Evolutionary conservation across 2,797 vertebrate genomes (phyloP), one percentile per base, ranked within the genome.

Genomic region (Esox lucius): DNA sequence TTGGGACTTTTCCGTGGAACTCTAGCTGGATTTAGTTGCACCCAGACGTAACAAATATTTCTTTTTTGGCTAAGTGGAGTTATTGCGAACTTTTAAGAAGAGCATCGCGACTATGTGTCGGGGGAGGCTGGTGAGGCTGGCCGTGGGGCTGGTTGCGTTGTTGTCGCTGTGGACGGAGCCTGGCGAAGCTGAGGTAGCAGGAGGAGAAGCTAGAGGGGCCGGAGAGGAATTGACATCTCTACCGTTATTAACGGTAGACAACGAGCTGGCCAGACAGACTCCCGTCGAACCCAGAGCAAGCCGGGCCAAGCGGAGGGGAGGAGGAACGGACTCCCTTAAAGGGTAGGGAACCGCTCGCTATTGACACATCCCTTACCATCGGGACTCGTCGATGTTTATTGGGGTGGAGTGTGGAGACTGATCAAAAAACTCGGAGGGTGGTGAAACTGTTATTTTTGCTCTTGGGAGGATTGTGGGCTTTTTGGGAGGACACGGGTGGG

Each of bases 281-380:
- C 53, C 53, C 17, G 9, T n/a, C 80, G 95, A 96, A 86, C 88
- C 90, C 86, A 91, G 95, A 88, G 92, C 94, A 87, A 96, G 88
- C 92, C 92, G 97, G 87, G 93, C 96, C 81, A 98, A 98, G 92
- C 93, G 97, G 89, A 92, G 96, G 86, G 96, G 95, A 71, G 95
- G 94, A 71, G 95, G 94, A 26, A 94, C 96, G 79, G 96, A 98
- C 78, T 95, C 95, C 49, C 96, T 99, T 53, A 96, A 97, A 91
- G 97, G 97, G 97, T 99, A 96, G 24, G 94, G 71, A 69, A 22
- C n/a, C 48, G 56, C 74, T 76, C 39, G 39, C 26, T 65, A 31
- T 16, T 35, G 5, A 3, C 53, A 31, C 53, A 15, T 53, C 31
- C 17, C 31, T 26, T 49, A 19, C 35, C 4, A 39, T 39, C 35